Evolutionary conservation across 2,797 vertebrate genomes (phyloP), one percentile per base, ranked within the genome.

Genomic region (Vipera ursinii): DNA sequence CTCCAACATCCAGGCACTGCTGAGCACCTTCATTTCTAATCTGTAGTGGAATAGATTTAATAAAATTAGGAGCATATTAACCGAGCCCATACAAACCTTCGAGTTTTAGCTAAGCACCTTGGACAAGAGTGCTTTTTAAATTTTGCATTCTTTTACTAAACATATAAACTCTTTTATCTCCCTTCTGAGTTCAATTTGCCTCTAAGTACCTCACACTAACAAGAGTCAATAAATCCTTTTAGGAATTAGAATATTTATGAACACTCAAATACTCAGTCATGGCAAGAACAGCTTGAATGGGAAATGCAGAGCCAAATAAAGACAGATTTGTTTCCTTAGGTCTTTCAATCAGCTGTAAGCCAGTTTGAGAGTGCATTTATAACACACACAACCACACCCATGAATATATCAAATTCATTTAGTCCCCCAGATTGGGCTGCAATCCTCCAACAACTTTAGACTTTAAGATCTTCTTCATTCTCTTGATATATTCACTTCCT

Each of bases 1-100:
- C 99, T 0, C 99, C 99, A 0, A 98, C 98, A 90, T 99, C 99
- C 96, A 99, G 97, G 94, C 99, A 99, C 10, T 93, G 98, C 56
- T 97, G 95, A 53, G 98, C 97, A 63, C 98, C 98, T 0, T 96
- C 93, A 86, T 99, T 99, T 97, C 94, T 98, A n/a, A 99, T 97
- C 99, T 99, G 97, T 13, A 89, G 91, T 48, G 69, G 96, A 96
- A 13, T 44, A 4, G 56, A 59, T 2, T 12, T 48, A 59, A 59
- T 51, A 56, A 32, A 60, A 63, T 61, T 1, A 6, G 0, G 73
- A 22, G 10, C 0, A 1, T 28, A 59, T 9, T 14, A 73, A 6
- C 48, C n/a, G 57, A 44, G n/a, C 6, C 7, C 17, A 61, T 14
- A 57, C 2, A 10, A 28, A 56, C 44, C 12, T 38, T 60, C 22